Base-by-base conservation (phyloP, 2,797 vertebrate species). In the Momotus momota region DNA sequence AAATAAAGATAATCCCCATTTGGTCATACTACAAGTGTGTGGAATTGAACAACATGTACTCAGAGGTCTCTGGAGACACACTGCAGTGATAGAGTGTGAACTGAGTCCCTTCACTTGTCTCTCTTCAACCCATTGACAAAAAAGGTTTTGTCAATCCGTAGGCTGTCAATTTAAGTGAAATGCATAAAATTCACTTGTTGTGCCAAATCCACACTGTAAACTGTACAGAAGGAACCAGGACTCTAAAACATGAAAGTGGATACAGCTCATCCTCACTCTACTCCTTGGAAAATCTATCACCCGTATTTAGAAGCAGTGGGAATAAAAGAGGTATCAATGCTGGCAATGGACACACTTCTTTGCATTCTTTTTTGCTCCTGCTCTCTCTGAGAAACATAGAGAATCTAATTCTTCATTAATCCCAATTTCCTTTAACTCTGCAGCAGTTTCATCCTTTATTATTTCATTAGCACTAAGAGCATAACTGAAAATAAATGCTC, bases 401-500 rank as follows among this genome's bases (percentile, higher is more conserved):
- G 29, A 90, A 86, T 19, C 29, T 92, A 58, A 88, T 61, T 91
- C 81, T 83, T 95, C 84, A 91, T 87, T 91, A 69, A 94, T 69
- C n/a, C 58, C 0, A 45, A 75, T 91, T 95, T 95, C 23, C 43
- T 91, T 93, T 90, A 84, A 88, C 60, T 94, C 73, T 79, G 46
- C 25, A 71, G 60, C 31, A 46, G 33, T 77, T 94, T 82, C 26
- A 87, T 48, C 86, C 48, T 29, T 61, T 81, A 73, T 88, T 81
- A 88, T 87, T 87, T 92, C 65, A 87, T 82, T 80, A 96, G 60
- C 45, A 85, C 29, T 85, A 82, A 81, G 21, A 93, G 62, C 38
- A 82, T 81, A 91, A 91, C n/a, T 55, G 72, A 94, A 82, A 95
- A 96, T 45, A 88, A 85, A 94, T 58, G 45, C 51, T 90, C 41